Conservation (phyloP, 2,888 invertebrate species). For the Pycnomerus fuliginosus region DNA sequence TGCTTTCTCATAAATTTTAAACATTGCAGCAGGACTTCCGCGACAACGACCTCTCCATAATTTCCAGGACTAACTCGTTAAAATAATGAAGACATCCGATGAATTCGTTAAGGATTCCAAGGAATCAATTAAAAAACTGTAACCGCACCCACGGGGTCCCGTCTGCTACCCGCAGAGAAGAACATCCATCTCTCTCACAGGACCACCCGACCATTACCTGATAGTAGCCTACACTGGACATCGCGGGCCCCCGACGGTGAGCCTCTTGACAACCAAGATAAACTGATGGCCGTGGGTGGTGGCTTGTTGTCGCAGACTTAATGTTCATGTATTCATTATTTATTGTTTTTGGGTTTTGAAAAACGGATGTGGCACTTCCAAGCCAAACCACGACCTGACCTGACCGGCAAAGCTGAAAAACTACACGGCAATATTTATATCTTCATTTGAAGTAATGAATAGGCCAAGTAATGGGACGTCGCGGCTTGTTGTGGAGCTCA, state of each 20-base stretch:
- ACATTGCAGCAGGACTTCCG: conserved; percentile 17
- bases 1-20: conserved; percentile 45
- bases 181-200: conserved; percentile 41
- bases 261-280: conserved; percentile 48
- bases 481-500: conserved; percentile 30
- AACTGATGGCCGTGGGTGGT: conserved; percentile 52
- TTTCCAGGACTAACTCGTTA: conserved; percentile 8
- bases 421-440: conserved; percentile 29
- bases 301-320: conserved; percentile 51
- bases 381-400: too few species aligned
- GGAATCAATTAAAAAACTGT: conserved; percentile 37
- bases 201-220: conserved; percentile 47
- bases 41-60: too few species aligned
- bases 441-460: conserved; percentile 30
- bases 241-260: conserved; percentile 45
- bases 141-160: conserved; percentile 31
- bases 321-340: conserved; percentile 50
- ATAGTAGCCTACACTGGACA: conserved; percentile 45
- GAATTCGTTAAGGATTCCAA: conserved; percentile 24
- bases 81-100: conserved; percentile 26
- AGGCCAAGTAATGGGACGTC: conserved; percentile 29
- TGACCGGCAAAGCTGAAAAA: too few species aligned
- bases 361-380: conserved; percentile 25
- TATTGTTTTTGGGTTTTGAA: conserved; percentile 36
- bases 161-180: conserved; percentile 39